Percentiles rank a stretch among this genome's conserved stretches.
These are phyloP conservation scores for Heliconius hewitsoni DNA, from an alignment of 1,140 invertebrate genomes.

Conservation along the genomic window DNA sequence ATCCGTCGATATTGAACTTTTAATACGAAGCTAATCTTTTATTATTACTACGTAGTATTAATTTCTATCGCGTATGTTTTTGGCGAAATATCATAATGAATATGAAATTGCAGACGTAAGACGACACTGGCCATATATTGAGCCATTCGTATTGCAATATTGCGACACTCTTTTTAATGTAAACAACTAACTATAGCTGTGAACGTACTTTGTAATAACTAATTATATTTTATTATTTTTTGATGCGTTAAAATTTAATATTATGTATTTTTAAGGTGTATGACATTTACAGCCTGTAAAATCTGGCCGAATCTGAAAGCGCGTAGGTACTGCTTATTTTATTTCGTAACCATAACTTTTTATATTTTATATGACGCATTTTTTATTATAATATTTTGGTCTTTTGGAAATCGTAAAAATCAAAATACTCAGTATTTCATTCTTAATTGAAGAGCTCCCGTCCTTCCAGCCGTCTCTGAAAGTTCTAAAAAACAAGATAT, in stretches of 20 bases:
- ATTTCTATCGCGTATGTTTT: background rate
- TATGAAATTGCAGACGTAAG: background rate
- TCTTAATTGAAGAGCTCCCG: slow-evolving; percentile 18
- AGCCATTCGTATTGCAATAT: background rate
- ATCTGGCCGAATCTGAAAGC: too few species aligned
- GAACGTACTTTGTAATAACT: background rate
- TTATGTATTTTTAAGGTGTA: background rate
- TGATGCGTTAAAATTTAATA: background rate
- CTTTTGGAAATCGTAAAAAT: background rate
- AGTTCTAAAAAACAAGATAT: slow-evolving; percentile 28
- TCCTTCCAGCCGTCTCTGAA: slow-evolving; percentile 26
- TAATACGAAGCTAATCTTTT: background rate
- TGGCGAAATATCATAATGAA: background rate
- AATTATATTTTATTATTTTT: too few species aligned
- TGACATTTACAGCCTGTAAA: too few species aligned
- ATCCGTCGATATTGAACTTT: slow-evolving; percentile 36
- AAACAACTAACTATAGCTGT: background rate
- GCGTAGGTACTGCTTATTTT: too few species aligned
- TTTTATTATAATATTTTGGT: background rate
- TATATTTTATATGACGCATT: background rate
- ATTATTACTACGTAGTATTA: background rate
- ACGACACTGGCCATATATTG: background rate
- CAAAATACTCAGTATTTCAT: background rate
- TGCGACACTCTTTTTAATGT: background rate
- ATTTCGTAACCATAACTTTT: too few species aligned